Evolutionary conservation across 2,113 vertebrate species (phyloP).

Genomic region (Bungarus multicinctus): DNA sequence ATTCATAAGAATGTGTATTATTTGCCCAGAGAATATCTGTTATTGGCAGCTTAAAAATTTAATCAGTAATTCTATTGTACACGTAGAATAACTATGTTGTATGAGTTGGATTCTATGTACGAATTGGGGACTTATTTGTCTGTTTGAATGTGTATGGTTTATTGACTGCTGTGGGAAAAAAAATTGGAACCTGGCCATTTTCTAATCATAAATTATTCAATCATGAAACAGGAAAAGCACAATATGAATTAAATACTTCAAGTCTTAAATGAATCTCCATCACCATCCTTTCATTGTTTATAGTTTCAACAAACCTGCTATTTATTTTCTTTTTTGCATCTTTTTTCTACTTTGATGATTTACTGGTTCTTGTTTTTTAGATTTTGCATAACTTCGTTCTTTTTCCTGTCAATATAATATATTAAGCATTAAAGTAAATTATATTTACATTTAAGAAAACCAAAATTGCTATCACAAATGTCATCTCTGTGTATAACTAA

Average conservation of each 20-base stretch:
- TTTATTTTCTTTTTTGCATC: slow-evolving; percentile 60
- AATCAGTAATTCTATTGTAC: background rate
- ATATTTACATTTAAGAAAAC: slow-evolving; percentile 14
- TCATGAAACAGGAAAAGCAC: background rate
- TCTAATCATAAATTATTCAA: background rate
- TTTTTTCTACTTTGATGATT: slow-evolving; percentile 49
- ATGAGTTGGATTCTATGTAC: background rate
- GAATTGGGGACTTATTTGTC: background rate
- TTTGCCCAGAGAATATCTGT: background rate
- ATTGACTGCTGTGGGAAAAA: background rate
- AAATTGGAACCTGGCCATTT: background rate
- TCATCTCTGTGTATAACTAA: slow-evolving; percentile 9
- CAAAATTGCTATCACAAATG: background rate
- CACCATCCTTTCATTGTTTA: slow-evolving; percentile 5
- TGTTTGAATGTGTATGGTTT: background rate
- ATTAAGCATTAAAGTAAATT: slow-evolving; percentile 4
- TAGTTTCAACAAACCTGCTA: slow-evolving; percentile 65
- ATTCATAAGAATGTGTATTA: background rate
- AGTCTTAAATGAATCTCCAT: slow-evolving; percentile 2
- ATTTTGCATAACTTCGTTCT: slow-evolving; percentile 48
- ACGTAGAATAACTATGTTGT: background rate
- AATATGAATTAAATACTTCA: background rate
- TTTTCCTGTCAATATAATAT: slow-evolving; percentile 65
- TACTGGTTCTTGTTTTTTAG: slow-evolving; percentile 65
- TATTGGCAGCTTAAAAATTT: background rate